phyloP scores from a whole-genome alignment of 2,888 invertebrate species.

The Pollenia angustigena region DNA sequence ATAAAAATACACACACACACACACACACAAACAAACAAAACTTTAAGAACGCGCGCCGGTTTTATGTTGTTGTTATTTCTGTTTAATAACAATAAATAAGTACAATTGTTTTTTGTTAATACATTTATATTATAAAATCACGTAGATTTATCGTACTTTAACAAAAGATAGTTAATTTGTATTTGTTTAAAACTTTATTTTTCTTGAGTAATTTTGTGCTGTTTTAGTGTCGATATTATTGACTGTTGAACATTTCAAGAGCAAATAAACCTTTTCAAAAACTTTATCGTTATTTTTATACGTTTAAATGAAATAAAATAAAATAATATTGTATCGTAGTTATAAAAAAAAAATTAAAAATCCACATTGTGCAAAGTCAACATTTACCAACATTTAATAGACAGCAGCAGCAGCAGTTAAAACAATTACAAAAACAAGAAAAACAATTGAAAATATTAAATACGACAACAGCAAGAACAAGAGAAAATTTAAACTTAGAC shows the following conservation, averaged over 20 bases:
- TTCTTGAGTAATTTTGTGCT: conserved; percentile 24
- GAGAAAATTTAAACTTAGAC: conserved; percentile 17
- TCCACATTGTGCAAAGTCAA: conserved; percentile 61
- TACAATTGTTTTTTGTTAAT: background rate
- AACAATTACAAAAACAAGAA: conserved; percentile 55
- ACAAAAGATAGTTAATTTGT: conserved; percentile 9
- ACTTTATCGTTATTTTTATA: conserved; percentile 74
- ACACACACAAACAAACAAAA: background rate
- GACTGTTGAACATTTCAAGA: conserved; percentile 70
- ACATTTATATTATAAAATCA: conserved; percentile 53
- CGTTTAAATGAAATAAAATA: conserved; percentile 49
- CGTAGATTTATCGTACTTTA: conserved; percentile 51
- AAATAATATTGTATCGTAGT: conserved; percentile 34
- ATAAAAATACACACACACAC: conserved; percentile 13
- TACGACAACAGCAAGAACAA: conserved; percentile 23
- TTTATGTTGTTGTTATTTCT: conserved; percentile 22
- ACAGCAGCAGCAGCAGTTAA: conserved; percentile 1
- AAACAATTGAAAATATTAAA: conserved; percentile 52
- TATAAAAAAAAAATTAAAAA: conserved; percentile 39
- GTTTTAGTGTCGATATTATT: conserved; percentile 64
- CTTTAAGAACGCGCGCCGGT: conserved; percentile 45
- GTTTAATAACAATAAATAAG: background rate
- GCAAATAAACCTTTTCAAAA: conserved; percentile 74
- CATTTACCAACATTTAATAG: conserved; percentile 54
- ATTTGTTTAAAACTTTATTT: conserved; percentile 37